Evolutionary conservation across 2,797 vertebrate genomes (phyloP).

Genomic region (Malacoctenus gilli): DNA sequence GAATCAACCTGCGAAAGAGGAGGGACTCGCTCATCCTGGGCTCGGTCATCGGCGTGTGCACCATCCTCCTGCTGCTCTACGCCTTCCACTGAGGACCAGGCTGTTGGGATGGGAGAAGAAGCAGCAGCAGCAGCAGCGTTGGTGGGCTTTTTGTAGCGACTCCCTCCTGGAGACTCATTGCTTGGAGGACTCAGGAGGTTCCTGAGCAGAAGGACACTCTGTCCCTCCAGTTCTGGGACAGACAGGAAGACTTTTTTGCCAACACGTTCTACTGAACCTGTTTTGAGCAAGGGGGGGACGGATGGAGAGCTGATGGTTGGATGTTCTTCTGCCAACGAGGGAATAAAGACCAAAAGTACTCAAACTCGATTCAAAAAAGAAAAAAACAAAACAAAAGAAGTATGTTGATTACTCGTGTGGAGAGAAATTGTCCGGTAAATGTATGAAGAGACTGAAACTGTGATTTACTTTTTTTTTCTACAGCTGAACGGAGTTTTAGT

Average conservation of each 20-base stretch:
- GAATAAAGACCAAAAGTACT: constrained; percentile 71
- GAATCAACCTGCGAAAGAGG: constrained; percentile 95
- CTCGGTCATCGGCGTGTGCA: constrained; percentile 90
- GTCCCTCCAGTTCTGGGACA: constrained; percentile 68
- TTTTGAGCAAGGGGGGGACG: constrained; percentile 62
- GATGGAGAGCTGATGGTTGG: constrained; percentile 47
- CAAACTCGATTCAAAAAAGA: constrained; percentile 67
- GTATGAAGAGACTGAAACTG: constrained; percentile 37
- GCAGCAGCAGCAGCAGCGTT: constrained; percentile 42
- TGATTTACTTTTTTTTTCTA: constrained; percentile 44
- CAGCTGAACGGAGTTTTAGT: constrained; percentile 71
- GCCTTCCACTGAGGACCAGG: constrained; percentile 90
- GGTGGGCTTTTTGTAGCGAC: constrained; percentile 46
- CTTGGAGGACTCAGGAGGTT: constrained; percentile 49
- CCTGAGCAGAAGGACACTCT: constrained; percentile 65
- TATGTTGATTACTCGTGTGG: constrained; percentile 48
- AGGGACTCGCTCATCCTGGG: constrained; percentile 95
- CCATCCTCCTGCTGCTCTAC: constrained; percentile 93
- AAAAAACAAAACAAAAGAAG: too few relatives aligned
- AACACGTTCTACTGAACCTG: constrained; percentile 70
- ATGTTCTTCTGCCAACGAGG: constrained; percentile 50
- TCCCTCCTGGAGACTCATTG: constrained; percentile 41
- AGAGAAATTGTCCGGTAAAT: constrained; percentile 27
- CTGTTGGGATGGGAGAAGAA: constrained; percentile 44
- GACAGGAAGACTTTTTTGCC: constrained; percentile 58